Conservation (phyloP, 2,113 vertebrate genomes). For the Balaenoptera acutorostrata region DNA sequence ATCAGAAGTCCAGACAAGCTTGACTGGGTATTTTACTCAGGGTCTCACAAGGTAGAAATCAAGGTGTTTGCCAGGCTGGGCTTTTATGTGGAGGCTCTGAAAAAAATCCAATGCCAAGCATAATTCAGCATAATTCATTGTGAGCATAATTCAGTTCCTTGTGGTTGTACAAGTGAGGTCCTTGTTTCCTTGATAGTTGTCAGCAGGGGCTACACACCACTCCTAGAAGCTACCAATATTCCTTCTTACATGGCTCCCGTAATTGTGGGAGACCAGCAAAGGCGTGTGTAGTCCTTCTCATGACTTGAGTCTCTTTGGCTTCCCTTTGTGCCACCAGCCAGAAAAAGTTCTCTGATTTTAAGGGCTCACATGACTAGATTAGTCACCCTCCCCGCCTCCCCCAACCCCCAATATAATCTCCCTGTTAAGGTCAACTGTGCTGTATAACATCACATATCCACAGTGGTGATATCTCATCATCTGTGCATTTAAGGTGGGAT, state of each 20-base stretch:
- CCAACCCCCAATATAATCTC: not conserved
- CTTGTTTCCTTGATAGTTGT: not conserved
- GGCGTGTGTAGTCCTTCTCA: not conserved
- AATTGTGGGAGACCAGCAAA: not conserved
- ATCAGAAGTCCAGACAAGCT: not conserved
- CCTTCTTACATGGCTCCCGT: not conserved
- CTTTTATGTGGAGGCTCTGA: not conserved
- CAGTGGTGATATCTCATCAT: not conserved
- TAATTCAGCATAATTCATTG: not conserved
- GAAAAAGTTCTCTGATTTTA: not conserved
- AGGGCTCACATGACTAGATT: not conserved
- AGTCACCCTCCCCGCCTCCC: rapidly evolving
- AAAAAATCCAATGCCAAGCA: not conserved
- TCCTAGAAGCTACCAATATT: not conserved
- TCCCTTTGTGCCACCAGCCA: not conserved
- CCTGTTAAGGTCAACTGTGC: not conserved
- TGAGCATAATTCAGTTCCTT: not conserved
- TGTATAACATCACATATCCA: not conserved
- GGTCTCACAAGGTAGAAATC: not conserved
- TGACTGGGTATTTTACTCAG: not conserved
- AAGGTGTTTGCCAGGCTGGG: not conserved
- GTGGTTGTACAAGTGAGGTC: not conserved
- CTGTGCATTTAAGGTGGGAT: not conserved
- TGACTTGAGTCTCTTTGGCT: not conserved
- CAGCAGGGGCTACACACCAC: not conserved